phyloP scores from a whole-genome alignment of 1,140 invertebrate genomes.

The Apis mellifera region DNA sequence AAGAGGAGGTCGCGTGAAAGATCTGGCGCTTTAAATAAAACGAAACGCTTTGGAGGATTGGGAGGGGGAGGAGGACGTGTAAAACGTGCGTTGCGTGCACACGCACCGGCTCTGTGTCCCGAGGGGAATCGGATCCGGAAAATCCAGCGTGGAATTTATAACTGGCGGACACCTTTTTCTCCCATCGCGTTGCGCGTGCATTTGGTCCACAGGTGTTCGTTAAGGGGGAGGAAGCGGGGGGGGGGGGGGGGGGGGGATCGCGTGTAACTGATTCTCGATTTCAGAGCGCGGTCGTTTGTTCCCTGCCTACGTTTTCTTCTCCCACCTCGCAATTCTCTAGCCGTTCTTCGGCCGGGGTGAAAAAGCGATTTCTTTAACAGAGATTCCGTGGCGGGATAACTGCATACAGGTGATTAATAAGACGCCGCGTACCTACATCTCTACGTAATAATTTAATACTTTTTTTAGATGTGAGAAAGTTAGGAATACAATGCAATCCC shows the following conservation, averaged over 20 bases:
- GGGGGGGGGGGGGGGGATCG: neutral
- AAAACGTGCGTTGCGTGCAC: slow-evolving; percentile 10
- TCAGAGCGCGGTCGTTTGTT: slow-evolving; percentile 17
- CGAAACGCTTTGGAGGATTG: too few species aligned
- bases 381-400: too few species aligned
- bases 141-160: slow-evolving; percentile 48
- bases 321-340: too few species aligned
- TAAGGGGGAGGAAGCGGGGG: neutral
- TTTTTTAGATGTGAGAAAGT: too few species aligned
- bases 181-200: neutral
- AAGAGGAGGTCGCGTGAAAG: neutral
- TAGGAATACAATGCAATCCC: too few species aligned
- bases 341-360: neutral
- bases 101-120: neutral
- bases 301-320: too few species aligned
- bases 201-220: slow-evolving; percentile 13
- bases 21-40: slow-evolving; percentile 20
- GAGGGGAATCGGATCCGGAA: slow-evolving; percentile 14
- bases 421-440: too few species aligned
- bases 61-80: too few species aligned
- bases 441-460: too few species aligned
- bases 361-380: neutral
- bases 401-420: too few species aligned
- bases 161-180: slow-evolving; percentile 7
- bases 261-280: slow-evolving; percentile 15